These are phyloP conservation scores for Leptura quadrifasciata DNA, from an alignment of 2,888 invertebrate genomes.

Conservation along the genomic window DNA sequence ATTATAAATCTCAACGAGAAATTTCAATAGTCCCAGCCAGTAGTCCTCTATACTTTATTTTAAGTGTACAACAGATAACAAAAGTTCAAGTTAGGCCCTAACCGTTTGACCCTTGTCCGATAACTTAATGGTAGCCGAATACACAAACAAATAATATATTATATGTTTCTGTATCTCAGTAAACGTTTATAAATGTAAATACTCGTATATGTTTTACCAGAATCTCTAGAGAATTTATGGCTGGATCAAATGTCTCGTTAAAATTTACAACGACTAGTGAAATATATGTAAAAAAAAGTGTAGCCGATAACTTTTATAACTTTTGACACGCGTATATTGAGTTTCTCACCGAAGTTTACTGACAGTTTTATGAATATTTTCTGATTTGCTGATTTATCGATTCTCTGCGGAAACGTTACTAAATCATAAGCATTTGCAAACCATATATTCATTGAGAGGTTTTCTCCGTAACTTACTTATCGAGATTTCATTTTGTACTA, in stretches of 20 bases:
- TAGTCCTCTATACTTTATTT: background rate
- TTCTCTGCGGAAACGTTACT: background rate
- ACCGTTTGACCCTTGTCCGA: background rate
- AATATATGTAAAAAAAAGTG: background rate
- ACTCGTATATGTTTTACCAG: background rate
- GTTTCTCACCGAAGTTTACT: background rate
- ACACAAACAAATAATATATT: background rate
- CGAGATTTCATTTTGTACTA: too few relatives aligned
- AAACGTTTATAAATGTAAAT: background rate
- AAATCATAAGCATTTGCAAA: too few relatives aligned
- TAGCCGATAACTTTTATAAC: slow-evolving; percentile 3
- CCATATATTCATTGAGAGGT: too few relatives aligned
- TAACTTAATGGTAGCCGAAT: background rate
- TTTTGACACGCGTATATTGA: background rate
- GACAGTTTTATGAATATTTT: slow-evolving; percentile 1
- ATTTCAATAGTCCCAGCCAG: too few relatives aligned
- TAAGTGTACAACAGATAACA: background rate
- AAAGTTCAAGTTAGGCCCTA: background rate
- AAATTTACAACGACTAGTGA: background rate
- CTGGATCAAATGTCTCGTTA: background rate
- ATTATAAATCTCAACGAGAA: too few relatives aligned
- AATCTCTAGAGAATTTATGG: background rate
- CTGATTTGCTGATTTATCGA: background rate
- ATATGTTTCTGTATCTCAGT: background rate
- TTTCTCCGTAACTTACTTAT: too few relatives aligned